Percentiles rank a stretch among this genome's conserved stretches.
Conservation (phyloP, 2,797 vertebrate genomes). For the Botia almorhae region DNA sequence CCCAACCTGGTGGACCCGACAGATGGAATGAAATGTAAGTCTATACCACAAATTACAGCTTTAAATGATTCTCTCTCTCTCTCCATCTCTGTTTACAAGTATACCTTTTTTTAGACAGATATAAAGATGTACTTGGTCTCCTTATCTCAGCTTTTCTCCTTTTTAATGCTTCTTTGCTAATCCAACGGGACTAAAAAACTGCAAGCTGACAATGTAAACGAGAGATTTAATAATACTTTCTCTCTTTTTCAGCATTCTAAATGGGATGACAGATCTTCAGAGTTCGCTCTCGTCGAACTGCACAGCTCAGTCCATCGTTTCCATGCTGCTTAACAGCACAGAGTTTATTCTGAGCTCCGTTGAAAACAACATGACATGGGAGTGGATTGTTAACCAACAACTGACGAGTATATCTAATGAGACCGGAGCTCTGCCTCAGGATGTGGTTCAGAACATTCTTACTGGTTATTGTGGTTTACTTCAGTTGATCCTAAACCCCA, state of each 20-base stretch:
- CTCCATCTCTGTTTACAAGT: background rate
- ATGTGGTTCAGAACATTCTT: background rate
- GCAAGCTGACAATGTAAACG: slow-evolving; percentile 10
- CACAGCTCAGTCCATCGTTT: slow-evolving; percentile 63
- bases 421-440: slow-evolving; percentile 3
- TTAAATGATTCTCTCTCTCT: background rate
- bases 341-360: slow-evolving; percentile 1
- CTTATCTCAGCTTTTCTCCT: no score
- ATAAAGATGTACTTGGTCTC: no score
- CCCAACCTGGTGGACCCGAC: slow-evolving; percentile 57
- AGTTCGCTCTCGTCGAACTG: slow-evolving; percentile 65
- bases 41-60: background rate
- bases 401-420: background rate
- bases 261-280: slow-evolving; percentile 66
- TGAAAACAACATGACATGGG: background rate
- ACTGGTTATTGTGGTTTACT: background rate
- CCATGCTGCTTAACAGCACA: slow-evolving; percentile 53
- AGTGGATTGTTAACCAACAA: background rate
- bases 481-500: slow-evolving; percentile 27
- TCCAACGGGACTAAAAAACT: no score
- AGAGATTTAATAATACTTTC: slow-evolving; percentile 53
- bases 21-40: slow-evolving; percentile 76
- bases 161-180: no score
- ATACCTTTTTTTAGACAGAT: no score
- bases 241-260: slow-evolving; percentile 70